These are phyloP conservation scores for Rhagoletis zephyria DNA, from an alignment of 1,140 invertebrate genomes.

Conservation along the genomic window DNA sequence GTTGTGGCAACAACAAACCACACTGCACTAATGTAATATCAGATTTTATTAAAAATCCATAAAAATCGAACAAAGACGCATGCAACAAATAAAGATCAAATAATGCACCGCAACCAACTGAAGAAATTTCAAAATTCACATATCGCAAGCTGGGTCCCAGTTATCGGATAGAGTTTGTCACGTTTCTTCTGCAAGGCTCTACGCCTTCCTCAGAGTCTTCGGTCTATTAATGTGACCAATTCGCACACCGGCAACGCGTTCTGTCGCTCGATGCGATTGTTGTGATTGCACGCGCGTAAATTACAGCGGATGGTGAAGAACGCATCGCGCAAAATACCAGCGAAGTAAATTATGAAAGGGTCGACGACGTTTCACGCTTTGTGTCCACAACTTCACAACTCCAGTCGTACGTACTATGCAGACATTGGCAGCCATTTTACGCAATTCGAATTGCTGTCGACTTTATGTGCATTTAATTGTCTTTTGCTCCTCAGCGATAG, in stretches of 20 bases:
- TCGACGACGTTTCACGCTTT: not conserved
- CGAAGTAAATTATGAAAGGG: conserved; percentile 48
- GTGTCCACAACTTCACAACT: not conserved
- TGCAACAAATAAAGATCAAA: conserved; percentile 16
- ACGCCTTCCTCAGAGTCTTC: not conserved
- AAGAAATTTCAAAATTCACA: not conserved
- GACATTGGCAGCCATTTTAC: conserved; percentile 9
- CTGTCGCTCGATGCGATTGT: not conserved
- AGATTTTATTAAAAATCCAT: conserved; percentile 43
- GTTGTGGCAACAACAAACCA: conserved; percentile 16
- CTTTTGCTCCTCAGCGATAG: not conserved
- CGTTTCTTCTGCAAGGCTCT: not conserved
- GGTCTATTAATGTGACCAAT: conserved; percentile 43
- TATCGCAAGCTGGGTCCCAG: not conserved
- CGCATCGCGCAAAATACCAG: not conserved
- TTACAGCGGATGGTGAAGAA: not conserved
- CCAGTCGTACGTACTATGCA: not conserved
- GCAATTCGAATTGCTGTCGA: conserved; percentile 23
- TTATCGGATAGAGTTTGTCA: not conserved
- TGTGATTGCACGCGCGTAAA: not conserved
- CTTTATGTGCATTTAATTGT: conserved; percentile 50
- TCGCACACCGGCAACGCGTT: not conserved
- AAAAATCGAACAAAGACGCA: conserved; percentile 35
- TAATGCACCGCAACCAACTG: not conserved
- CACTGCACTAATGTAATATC: conserved; percentile 44